Evolutionary conservation across 2,888 invertebrate species (phyloP).

Genomic region (Noctua janthina): DNA sequence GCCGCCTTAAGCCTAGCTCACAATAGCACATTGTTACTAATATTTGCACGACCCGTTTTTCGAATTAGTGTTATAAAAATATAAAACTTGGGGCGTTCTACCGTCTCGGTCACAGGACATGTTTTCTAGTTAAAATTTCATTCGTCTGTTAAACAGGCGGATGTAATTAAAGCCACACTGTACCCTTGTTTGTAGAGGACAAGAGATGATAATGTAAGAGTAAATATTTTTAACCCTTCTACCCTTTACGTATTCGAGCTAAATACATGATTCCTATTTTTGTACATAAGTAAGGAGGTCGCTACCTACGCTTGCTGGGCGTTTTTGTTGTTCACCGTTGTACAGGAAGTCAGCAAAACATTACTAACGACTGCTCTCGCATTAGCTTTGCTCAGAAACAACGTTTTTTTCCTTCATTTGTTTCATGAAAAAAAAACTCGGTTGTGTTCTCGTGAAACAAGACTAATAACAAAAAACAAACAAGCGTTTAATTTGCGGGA

Average conservation of each 20-base stretch:
- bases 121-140: constrained; percentile 76
- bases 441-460: constrained; percentile 33
- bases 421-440: constrained; percentile 31
- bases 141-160: constrained; percentile 69
- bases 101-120: constrained; percentile 58
- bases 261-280: constrained; percentile 60
- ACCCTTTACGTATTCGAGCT: constrained; percentile 65
- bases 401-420: constrained; percentile 48
- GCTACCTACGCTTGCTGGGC: constrained; percentile 11
- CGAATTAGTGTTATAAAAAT: constrained; percentile 67
- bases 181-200: constrained; percentile 79
- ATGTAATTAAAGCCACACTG: constrained; percentile 79
- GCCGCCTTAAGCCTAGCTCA: constrained; percentile 39
- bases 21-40: constrained; percentile 67
- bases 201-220: constrained; percentile 77
- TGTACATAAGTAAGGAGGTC: constrained; percentile 13
- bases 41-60: constrained; percentile 69
- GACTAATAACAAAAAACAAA: constrained; percentile 33
- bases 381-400: constrained; percentile 39
- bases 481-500: constrained; percentile 34
- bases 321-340: constrained; percentile 37
- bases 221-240: constrained; percentile 78
- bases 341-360: constrained; percentile 51
- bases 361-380: constrained; percentile 50
- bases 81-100: constrained; percentile 62